phyloP scores from a whole-genome alignment of 2,113 vertebrate genomes.

The Elephas maximus region DNA sequence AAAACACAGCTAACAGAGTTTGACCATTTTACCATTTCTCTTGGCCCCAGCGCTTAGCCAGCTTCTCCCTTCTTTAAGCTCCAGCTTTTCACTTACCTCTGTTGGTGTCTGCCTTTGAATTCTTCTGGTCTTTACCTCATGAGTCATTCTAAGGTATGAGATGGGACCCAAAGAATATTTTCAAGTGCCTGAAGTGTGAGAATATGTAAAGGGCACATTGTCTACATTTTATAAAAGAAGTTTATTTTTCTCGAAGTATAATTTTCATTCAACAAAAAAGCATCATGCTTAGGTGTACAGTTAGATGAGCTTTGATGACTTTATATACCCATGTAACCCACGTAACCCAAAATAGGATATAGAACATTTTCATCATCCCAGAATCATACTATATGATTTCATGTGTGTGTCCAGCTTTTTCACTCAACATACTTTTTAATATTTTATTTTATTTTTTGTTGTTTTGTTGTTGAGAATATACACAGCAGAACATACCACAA shows the following conservation, averaged over 20 bases:
- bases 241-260: conserved; percentile 35
- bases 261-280: not conserved
- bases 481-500: no score
- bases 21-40: not conserved
- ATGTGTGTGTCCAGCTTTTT: not conserved
- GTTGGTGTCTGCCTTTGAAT: not conserved
- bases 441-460: no score
- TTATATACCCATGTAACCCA: not conserved
- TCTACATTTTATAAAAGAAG: not conserved
- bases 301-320: conserved; percentile 1
- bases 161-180: not conserved
- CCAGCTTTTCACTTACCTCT: not conserved
- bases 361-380: not conserved
- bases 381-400: not conserved
- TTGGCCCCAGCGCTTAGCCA: no score
- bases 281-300: not conserved
- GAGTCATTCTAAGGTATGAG: not conserved
- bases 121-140: not conserved
- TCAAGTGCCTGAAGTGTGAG: conserved; percentile 2
- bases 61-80: not conserved
- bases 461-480: no score
- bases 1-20: not conserved
- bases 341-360: not conserved
- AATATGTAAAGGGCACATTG: not conserved
- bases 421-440: not conserved